Base-by-base conservation (phyloP, 1,140 invertebrate species). In the Oedothorax gibbosus region DNA sequence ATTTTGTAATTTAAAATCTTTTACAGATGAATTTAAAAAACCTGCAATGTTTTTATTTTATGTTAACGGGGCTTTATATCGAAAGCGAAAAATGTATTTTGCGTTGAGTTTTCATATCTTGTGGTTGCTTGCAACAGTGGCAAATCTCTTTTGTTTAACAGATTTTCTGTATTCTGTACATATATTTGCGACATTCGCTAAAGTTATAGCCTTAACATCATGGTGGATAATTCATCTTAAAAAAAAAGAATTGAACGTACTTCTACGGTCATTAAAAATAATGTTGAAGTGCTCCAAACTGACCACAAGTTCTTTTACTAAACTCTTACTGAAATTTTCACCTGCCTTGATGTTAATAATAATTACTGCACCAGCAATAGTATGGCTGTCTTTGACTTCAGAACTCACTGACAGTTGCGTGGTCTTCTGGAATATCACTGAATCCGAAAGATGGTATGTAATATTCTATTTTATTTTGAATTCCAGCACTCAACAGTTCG, bases 131-230 rank as follows among this genome's bases (percentile, higher is more conserved):
- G 18, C 68, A 11, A 82, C 80, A 8, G 35, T 73, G 6, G 68
- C 80, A 6, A 82, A 82, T 53, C 35, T 82, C 69, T 82, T 68
- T 68, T 82, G 80, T 50, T 21, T 82, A 18, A 64, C 69, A 4
- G 80, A 82, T 14, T 51, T 73, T 9, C 2, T 82, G 8, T 72
- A 62, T 54, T 82, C 80, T 7, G 7, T 82, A 15, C 80, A 82
- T 18, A 82, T 82, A 10, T 82, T 82, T 73, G 73, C 80, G 0
- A 82, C 73, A 20, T 14, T 73, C 0, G 54, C 57, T 12, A 82
- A 73, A 65, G 65, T 50, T 14, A 54, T 82, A 14, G 57, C 80
- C 4, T 15, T 82, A 12, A 50, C 69, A 11, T 51, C 20, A 8
- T 82, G 80, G 80, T 82, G 80, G 80, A 73, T 49, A 2, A 72